Base-by-base conservation (phyloP, 2,888 invertebrate species). In the Trichopoda pennipes region DNA sequence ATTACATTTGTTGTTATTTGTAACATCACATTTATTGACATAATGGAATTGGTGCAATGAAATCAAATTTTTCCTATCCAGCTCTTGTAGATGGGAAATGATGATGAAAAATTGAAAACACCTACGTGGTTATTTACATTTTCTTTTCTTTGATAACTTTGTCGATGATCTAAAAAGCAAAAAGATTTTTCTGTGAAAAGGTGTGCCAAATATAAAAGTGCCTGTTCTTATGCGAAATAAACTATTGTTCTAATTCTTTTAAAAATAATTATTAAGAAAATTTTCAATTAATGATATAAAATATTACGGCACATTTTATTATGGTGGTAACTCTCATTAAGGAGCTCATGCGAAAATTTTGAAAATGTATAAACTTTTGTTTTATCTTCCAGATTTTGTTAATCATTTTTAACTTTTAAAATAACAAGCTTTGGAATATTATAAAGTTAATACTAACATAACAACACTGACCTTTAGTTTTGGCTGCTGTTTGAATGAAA, bases 21-120 rank as follows among this genome's bases (percentile, higher is more conserved):
- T 79, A 70, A 49, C 81, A 79, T 70, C 79, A 28, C 28, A 78
- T 53, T 44, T 79, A 70, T 74, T 82, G 78, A 66, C 74, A 79
- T 79, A 64, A 69, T 53, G 44, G 42, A 47, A 75, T 58, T 38
- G 32, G 19, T 64, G 16, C 19, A 38, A 66, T 56, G 19, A 47
- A 38, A 66, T 58, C 9, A 14, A 38, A 64, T 64, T 47, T 38
- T 74, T 19, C n/a, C 35, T 28, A 8, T 81, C 55, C 72, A 76
- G 56, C 32, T 38, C 12, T 12, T 1, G 21, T 14, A 28, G 38
- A 47, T 44, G 10, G 6, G 32, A 35, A 1, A 17, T 44, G 32
- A 53, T 63, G 49, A 53, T 63, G 49, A 51, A 19, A 74, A 64
- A 58, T 68, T 21, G 32, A 66, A 53, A 77, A 66, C 61, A 72